Base-by-base conservation (phyloP, 2,113 vertebrate genomes). In the Corythoichthys haematopterus region DNA sequence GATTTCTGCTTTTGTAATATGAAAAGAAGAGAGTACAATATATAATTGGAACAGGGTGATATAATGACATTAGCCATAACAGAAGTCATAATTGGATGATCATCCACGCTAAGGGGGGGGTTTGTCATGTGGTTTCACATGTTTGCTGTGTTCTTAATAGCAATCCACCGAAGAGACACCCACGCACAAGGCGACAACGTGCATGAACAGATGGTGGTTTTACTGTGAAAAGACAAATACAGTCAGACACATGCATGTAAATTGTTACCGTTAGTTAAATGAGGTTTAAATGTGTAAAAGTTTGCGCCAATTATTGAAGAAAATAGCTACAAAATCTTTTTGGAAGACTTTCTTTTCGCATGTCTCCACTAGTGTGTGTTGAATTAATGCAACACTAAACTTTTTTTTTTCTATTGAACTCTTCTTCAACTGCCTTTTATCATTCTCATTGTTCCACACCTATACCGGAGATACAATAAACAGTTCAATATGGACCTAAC, bases 371-470 rank as follows among this genome's bases (percentile, higher is more conserved):
- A 53, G 52, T 28, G 3, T 40, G 1, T 60, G 16, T 43, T 20
- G 58, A 60, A 43, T 60, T 60, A 6, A 12, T n/a, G 9, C 15
- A 43, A 38, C 2, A 40, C 9, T 16, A 55, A 55, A 55, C 52
- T 28, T 28, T 60, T 43, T 60, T 38, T 8, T 43, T n/a, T 10
- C 9, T 16, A 43, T 60, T 60, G 38, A 60, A 43, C 37, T 60
- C 38, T n/a, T 59, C 14, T 20, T 60, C 58, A 60, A 43, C 58
- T 20, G 38, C 58, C 58, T 60, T 60, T 40, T 43, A 60, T 43
- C 58, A 20, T 43, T 43, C 16, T 60, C 58, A 60, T 60, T 60
- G 58, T n/a, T 60, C 38, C 58, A 60, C 16, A 60, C 38, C 38
- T 60, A 16, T 38, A n/a, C 57, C 57, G 5, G 8, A 12, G 57